Evolutionary conservation across 1,140 invertebrate genomes (phyloP), one percentile per base, ranked within the genome.

Genomic region (Marisa cornuarietis): DNA sequence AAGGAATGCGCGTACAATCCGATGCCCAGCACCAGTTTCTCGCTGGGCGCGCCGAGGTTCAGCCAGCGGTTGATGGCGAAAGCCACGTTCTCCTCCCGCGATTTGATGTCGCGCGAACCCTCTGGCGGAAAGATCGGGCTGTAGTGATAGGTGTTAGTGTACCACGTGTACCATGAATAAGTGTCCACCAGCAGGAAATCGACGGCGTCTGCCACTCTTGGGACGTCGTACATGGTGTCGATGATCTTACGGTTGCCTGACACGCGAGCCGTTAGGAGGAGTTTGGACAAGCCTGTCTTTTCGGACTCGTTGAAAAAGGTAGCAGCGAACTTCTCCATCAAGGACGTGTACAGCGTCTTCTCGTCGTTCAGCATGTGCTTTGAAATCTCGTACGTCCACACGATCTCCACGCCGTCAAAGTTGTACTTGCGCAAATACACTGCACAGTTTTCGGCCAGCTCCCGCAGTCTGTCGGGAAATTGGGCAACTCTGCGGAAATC

Each of bases 11-110:
- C 26, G 31, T 24, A 68, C 65, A 68, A 22, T 6, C 65, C 65
- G 65, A 68, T n/a, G 22, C 65, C 65, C 6, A 68, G n/a, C 65
- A 68, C 65, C 22, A 68, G 65, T 11, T 68, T 68, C 26, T 72
- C 14, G 54, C 11, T 58, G 54, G 54, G 54, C 1, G 54, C 54
- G 54, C 54, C 54, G 9, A 11, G 11, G 11, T 58, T 58, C 8
- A 58, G 54, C 54, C 54, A 58, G 54, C 9, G 16, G 54, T 18
- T 18, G 11, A 58, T 58, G 54, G 54, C 54, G 11, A 18, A 14
- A 14, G 54, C 54, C 54, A 18, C 54, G 54, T 58, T 58, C 11
- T 58, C 16, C 11, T 58, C 16, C 54, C 11, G 54, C 11, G 11
- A 14, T 18, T 58, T 18, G 4, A 18, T 14, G 54, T 58, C 54